Percentiles rank a stretch among this genome's conserved stretches.
Evolutionary conservation across 1,140 invertebrate species (phyloP).

Genomic region (Aphaenogaster ashmeadi): DNA sequence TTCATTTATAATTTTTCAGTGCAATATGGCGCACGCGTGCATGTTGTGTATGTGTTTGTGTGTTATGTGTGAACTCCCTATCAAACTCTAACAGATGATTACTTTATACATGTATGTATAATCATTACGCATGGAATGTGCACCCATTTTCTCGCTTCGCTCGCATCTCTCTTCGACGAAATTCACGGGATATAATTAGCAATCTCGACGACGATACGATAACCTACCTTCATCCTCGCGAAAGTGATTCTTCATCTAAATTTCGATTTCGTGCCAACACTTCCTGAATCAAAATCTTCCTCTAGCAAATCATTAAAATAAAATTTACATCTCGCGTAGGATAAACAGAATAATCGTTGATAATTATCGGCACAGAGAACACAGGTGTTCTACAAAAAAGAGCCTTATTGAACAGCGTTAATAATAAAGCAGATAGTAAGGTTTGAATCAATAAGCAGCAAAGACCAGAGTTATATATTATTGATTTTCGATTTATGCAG

Average conservation of each 20-base stretch:
- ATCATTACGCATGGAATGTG: slow-evolving; percentile 81
- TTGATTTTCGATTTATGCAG: slow-evolving; percentile 30
- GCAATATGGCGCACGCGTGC: slow-evolving; percentile 67
- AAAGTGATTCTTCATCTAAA: slow-evolving; percentile 12
- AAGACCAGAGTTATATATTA: slow-evolving; percentile 10
- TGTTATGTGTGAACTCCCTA: slow-evolving; percentile 69
- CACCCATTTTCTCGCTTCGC: slow-evolving; percentile 68
- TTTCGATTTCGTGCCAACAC: background rate
- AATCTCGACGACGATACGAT: slow-evolving; percentile 30
- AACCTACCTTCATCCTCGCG: background rate
- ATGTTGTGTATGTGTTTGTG: slow-evolving; percentile 15
- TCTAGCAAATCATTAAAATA: background rate
- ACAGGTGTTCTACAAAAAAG: background rate
- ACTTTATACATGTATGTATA: slow-evolving; percentile 71
- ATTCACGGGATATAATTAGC: slow-evolving; percentile 3
- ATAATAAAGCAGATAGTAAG: slow-evolving; percentile 4
- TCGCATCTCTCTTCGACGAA: slow-evolving; percentile 38
- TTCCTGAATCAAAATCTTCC: background rate
- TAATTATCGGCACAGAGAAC: background rate
- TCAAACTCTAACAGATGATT: slow-evolving; percentile 81
- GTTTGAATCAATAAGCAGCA: slow-evolving; percentile 13
- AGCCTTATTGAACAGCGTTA: background rate
- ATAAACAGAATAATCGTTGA: background rate
- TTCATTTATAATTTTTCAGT: slow-evolving; percentile 70
- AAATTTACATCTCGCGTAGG: background rate